These are phyloP conservation scores for Cydia pomonella DNA, from an alignment of 1,140 invertebrate species.

Conservation along the genomic window DNA sequence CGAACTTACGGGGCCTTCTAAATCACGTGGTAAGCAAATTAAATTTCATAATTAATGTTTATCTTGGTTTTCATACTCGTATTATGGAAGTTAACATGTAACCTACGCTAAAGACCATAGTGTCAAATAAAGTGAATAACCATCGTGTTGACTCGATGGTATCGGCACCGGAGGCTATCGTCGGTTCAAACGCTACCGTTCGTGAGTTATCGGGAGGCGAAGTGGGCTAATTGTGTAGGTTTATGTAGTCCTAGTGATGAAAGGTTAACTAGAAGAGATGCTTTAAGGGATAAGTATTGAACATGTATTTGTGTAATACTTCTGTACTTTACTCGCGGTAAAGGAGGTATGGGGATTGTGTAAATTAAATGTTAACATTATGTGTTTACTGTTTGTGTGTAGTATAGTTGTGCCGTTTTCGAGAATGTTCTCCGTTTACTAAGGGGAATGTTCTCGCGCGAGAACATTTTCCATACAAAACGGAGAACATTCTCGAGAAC, in stretches of 20 bases:
- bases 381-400: neutral
- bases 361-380: conserved; percentile 6
- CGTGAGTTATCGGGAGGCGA: conserved; percentile 5
- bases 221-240: conserved; percentile 8
- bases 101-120: neutral
- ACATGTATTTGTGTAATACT: neutral
- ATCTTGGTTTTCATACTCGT: no score
- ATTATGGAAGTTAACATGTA: neutral
- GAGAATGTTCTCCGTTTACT: no score
- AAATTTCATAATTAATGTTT: neutral
- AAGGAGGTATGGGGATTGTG: neutral
- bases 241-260: conserved; percentile 17
- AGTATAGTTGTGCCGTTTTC: no score
- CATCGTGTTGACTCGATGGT: neutral
- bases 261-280: conserved; percentile 19
- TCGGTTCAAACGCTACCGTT: conserved; percentile 16
- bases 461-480: no score
- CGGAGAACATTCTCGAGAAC: no score
- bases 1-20: no score
- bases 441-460: no score
- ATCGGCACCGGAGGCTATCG: conserved; percentile 7
- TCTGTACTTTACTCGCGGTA: neutral
- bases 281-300: conserved; percentile 5
- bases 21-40: no score
- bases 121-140: neutral